phyloP scores from a whole-genome alignment of 2,888 invertebrate genomes.

The Melieria picta region DNA sequence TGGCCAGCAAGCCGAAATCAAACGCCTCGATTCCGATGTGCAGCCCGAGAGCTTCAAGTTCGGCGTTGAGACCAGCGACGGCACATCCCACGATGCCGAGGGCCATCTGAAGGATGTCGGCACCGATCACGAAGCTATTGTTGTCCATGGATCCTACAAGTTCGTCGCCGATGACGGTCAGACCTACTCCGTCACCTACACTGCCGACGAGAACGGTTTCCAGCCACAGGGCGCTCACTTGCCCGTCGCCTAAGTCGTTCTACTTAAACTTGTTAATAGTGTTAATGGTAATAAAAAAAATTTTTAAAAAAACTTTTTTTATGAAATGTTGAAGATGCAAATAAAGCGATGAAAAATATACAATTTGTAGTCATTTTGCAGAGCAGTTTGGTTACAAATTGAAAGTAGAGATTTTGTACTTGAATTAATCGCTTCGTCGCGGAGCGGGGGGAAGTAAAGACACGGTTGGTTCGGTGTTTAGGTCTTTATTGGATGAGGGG shows the following conservation, averaged over 20 bases:
- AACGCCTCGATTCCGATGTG: constrained; percentile 67
- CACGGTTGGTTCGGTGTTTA: no score
- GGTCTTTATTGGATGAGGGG: no score
- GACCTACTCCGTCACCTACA: constrained; percentile 68
- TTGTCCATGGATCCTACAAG: constrained; percentile 66
- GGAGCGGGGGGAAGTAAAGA: no score
- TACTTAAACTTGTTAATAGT: constrained; percentile 14
- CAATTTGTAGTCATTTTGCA: not conserved
- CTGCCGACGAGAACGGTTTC: constrained; percentile 57
- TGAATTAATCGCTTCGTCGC: no score
- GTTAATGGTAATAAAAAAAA: not conserved
- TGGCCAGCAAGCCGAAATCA: constrained; percentile 45
- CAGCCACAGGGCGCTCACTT: constrained; percentile 67
- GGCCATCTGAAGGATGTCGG: constrained; percentile 68
- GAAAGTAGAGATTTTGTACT: no score
- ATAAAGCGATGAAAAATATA: not conserved
- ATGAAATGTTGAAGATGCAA: not conserved
- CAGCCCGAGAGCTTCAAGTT: constrained; percentile 70
- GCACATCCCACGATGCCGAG: constrained; percentile 66
- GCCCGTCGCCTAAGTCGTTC: constrained; percentile 53
- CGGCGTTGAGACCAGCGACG: constrained; percentile 68
- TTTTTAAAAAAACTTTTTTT: not conserved
- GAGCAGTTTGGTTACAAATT: no score
- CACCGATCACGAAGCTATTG: constrained; percentile 66
- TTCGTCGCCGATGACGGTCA: constrained; percentile 69